phyloP scores from a whole-genome alignment of 2,113 vertebrate species.

The Cottus gobio region DNA sequence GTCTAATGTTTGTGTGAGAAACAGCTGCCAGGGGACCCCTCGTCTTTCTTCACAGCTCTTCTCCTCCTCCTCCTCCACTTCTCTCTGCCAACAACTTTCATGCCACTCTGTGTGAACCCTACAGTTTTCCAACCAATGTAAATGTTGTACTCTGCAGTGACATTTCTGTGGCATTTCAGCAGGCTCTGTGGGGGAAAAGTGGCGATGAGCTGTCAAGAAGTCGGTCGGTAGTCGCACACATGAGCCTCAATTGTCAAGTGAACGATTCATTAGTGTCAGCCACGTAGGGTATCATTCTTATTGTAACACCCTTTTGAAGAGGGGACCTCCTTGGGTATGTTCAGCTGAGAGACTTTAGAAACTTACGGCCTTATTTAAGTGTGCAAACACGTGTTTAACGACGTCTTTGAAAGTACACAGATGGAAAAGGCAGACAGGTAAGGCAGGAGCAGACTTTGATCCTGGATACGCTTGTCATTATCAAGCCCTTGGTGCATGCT shows the following conservation, averaged over 20 bases:
- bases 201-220: slow-evolving; percentile 65
- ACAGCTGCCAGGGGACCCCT: slow-evolving; percentile 74
- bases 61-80: slow-evolving; percentile 21
- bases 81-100: slow-evolving; percentile 67
- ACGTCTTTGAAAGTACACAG: slow-evolving; percentile 47
- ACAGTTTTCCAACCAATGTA: slow-evolving; percentile 59
- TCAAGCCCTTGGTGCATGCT: slow-evolving; percentile 65
- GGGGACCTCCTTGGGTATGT: slow-evolving; percentile 17
- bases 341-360: slow-evolving; percentile 39
- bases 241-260: slow-evolving; percentile 41
- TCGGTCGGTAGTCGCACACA: slow-evolving; percentile 45
- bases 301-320: slow-evolving; percentile 28
- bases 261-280: slow-evolving; percentile 33
- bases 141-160: slow-evolving; percentile 59
- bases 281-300: slow-evolving; percentile 22
- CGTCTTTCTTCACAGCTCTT: slow-evolving; percentile 27
- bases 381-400: slow-evolving; percentile 36
- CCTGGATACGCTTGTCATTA: slow-evolving; percentile 52
- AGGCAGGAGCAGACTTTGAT: slow-evolving; percentile 54
- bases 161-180: slow-evolving; percentile 72
- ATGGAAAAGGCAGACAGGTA: slow-evolving; percentile 33
- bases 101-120: slow-evolving; percentile 78
- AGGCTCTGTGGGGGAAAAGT: slow-evolving; percentile 28
- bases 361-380: slow-evolving; percentile 29
- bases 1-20: slow-evolving; percentile 60